Conservation (phyloP, 2,797 vertebrate genomes). For the Hipposideros larvatus region DNA sequence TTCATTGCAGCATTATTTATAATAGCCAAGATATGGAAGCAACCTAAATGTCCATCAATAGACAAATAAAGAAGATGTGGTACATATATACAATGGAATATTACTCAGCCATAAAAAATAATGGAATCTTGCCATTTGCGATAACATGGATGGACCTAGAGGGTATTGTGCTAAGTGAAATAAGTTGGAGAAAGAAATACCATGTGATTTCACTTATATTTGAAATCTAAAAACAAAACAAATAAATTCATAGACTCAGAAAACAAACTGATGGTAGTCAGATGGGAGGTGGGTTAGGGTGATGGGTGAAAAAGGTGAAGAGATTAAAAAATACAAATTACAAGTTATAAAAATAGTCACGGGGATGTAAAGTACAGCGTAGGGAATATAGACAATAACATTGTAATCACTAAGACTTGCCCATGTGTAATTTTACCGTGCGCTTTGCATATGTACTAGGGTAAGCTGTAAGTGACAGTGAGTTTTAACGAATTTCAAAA, state of each 20-base stretch:
- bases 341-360: background rate
- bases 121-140: background rate
- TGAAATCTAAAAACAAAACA: background rate
- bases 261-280: background rate
- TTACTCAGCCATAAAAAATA: background rate
- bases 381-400: background rate
- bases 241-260: background rate
- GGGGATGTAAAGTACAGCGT: background rate
- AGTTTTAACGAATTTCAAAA: background rate
- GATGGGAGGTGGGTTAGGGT: background rate
- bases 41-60: background rate
- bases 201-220: background rate
- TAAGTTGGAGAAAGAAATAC: background rate
- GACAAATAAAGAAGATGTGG: background rate
- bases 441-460: fast-evolving
- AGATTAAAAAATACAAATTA: background rate
- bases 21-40: background rate
- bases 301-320: too few relatives aligned
- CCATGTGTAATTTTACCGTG: background rate
- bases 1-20: too few relatives aligned
- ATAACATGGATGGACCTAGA: background rate
- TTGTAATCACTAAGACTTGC: background rate
- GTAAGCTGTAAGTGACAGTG: background rate
- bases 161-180: background rate
- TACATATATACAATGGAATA: background rate